These are phyloP conservation scores for Eristalis arbustorum DNA, from an alignment of 2,888 invertebrate species.

Conservation along the genomic window DNA sequence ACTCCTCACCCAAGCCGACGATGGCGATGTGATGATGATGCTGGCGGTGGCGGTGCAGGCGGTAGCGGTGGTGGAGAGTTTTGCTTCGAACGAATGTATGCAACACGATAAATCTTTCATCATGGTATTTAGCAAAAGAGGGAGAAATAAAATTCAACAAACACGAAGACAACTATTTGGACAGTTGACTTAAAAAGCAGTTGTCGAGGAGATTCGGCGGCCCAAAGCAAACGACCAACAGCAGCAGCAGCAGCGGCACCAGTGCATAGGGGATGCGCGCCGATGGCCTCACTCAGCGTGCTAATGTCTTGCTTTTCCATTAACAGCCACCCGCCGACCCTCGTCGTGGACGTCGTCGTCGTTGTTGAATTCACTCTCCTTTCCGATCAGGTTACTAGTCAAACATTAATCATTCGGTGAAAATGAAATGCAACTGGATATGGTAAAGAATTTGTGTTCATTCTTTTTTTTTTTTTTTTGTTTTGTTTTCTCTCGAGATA, in stretches of 20 bases:
- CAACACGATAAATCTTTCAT: conserved; percentile 79
- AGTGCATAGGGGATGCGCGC: conserved; percentile 47
- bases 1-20: conserved; percentile 41
- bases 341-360: neutral
- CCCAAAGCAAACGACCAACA: neutral
- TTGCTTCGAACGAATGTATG: conserved; percentile 57
- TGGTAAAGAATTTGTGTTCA: conserved; percentile 30
- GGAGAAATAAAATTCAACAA: conserved; percentile 30
- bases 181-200: conserved; percentile 56
- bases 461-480: neutral
- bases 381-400: conserved; percentile 62
- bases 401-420: conserved; percentile 67
- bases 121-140: conserved; percentile 75
- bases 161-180: conserved; percentile 55
- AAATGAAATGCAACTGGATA: conserved; percentile 69
- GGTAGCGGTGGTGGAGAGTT: neutral
- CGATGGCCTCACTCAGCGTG: neutral
- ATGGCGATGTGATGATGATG: too few relatives aligned
- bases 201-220: conserved; percentile 1
- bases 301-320: neutral
- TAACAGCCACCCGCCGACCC: neutral
- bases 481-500: conserved; percentile 40
- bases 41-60: too few relatives aligned
- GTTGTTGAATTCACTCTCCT: conserved; percentile 21
- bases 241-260: neutral